A percentile compares a stretch with the other conserved stretches of the same genome.
These are phyloP conservation scores for Aphelinus atriplicis DNA, from an alignment of 1,140 invertebrate genomes.

Conservation along the genomic window DNA sequence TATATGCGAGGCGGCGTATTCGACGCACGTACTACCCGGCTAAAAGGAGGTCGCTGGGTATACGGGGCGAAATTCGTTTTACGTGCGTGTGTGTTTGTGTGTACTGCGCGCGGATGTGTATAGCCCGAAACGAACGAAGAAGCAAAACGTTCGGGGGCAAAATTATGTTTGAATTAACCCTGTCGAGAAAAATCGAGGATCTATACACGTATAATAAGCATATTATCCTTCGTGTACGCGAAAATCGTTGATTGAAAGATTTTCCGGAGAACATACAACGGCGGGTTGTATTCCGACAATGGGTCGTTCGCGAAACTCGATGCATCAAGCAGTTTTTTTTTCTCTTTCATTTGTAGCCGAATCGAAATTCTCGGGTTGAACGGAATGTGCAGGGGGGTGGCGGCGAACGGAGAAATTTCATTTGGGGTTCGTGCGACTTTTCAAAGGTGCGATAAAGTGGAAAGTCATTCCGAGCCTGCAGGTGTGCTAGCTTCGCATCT, in stretches of 20 bases:
- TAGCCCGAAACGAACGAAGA: constrained; percentile 25
- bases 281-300: too few relatives aligned
- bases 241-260: not conserved
- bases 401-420: too few relatives aligned
- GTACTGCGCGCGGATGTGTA: too few relatives aligned
- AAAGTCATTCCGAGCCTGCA: too few relatives aligned
- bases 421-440: too few relatives aligned
- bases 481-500: too few relatives aligned
- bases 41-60: constrained; percentile 24
- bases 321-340: too few relatives aligned
- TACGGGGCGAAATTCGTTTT: constrained; percentile 25
- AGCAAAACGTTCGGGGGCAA: constrained; percentile 33
- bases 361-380: too few relatives aligned
- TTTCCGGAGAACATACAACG: not conserved
- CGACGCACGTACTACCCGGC: constrained; percentile 30
- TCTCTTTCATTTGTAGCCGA: too few relatives aligned
- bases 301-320: too few relatives aligned
- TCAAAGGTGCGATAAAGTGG: too few relatives aligned
- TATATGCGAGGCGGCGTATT: constrained; percentile 4
- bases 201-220: not conserved
- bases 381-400: too few relatives aligned
- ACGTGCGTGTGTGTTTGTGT: not conserved
- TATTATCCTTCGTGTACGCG: not conserved
- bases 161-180: constrained; percentile 38
- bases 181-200: constrained; percentile 11